Evolutionary conservation across 1,140 invertebrate species (phyloP), one percentile per base, ranked within the genome.

Genomic region (Drosophila trapezifrons): DNA sequence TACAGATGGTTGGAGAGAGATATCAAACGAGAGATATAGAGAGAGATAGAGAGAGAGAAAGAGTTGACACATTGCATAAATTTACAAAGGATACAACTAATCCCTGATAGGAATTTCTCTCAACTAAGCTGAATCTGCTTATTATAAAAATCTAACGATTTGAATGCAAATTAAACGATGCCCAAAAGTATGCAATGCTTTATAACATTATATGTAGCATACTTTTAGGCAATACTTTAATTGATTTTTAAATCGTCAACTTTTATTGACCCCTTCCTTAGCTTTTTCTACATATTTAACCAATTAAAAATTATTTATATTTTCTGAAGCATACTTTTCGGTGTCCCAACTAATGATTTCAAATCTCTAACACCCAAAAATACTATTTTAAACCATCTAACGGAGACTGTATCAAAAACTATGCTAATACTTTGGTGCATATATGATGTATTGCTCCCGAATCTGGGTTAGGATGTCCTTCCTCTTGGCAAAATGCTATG

Each of bases 31-130:
- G n/a, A 35, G 13, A 52, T 7, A 35, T 17, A 13, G 29, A 43
- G 9, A 49, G n/a, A 17, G 9, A 37, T 27, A 43, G 25, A 66
- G 6, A 42, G 6, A 42, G 25, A 47, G 18, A 66, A 13, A 71
- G n/a, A 65, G 58, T 38, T 51, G 45, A 38, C 29, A 60, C 22
- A 52, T 60, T 51, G n/a, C 40, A 66, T 32, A 32, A 37, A 49
- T 66, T 40, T 67, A 67, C 64, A 67, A 15, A 22, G 64, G 62
- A 32, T 32, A 64, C 6, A 32, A 20, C 60, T 59, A 59, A 43
- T 27, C 51, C 27, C 42, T 29, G 9, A n/a, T 9, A n/a, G 18
- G 18, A 22, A 9, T 56, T 56, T 7, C 27, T 59, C 37, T 60
- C 54, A 59, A 17, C 27, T 18, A 32, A 32, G 43, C 60, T 42